Base-by-base conservation (phyloP, 2,888 invertebrate genomes). In the Cenopis cana region DNA sequence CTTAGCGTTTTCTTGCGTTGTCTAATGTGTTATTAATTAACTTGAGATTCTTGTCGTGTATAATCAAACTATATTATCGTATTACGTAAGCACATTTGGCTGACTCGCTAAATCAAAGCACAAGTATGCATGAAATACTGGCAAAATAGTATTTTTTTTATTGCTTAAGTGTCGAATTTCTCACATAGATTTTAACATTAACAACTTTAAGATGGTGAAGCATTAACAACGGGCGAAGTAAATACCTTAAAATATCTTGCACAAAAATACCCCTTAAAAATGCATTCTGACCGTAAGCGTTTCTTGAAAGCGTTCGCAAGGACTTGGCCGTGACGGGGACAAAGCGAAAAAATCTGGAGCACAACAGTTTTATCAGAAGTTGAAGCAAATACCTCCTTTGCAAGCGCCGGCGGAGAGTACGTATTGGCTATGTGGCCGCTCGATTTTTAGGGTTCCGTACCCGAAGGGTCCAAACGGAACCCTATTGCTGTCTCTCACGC, bases 261-360 rank as follows among this genome's bases (percentile, higher is more conserved):
- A 59, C 59, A 41, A 46, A 24, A 33, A 54, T 55, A 50, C 0
- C 8, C 60, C 52, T 55, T 60, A 60, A 61, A 73, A 69, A 56
- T 61, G 61, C 65, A 69, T 59, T 38, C 60, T 75, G 75, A 74
- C 76, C 72, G 74, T 75, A 76, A 75, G 75, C 76, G 67, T 64
- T 71, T 64, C 72, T 69, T 64, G 73, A 74, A 76, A 77, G 77
- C 75, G 76, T 65, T 77, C 82, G 82, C 81, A 76, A 87, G 84
- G 84, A 85, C 77, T 72, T 76, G 80, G 78, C 82, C 87, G 87
- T 88, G 87, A 88, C 86, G 83, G 71, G 83, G 82, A 88, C 87
- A 88, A 88, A 88, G 85, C 82, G 79, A 74, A 77, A 75, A 76
- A 82, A 86, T 86, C 84, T 87, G 79, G 81, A 81, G 78, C 83